Base-by-base conservation (phyloP, 64 coral and sea anemone genomes). In the Porites lutea region DNA sequence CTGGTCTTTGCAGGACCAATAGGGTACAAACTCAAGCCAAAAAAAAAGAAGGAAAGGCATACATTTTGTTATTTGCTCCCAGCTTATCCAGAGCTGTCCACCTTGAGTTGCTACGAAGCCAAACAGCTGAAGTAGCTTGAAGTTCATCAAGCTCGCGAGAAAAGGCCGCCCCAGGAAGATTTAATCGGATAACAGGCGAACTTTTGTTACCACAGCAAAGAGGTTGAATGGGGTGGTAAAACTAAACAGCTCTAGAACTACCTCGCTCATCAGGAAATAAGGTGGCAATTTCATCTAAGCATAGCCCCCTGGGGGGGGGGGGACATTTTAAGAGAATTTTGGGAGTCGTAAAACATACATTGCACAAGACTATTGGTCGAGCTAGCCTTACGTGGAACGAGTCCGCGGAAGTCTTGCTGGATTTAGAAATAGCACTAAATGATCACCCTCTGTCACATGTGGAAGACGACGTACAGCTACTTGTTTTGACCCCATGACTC, bases 381-480 rank as follows among this genome's bases (percentile, higher is more conserved):
- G 27, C 27, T 37, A 37, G 27, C 27, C 27, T 37, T 37, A 37
- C 27, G 27, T 37, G 27, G 27, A 37, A 37, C 27, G 27, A 73
- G 65, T 44, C 50, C 2, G 15, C 22, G 15, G 93, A 93, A 27
- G 78, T 94, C 14, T 53, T 94, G 2, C 58, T 94, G 1, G 92
- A 89, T 52, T 6, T 89, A 0, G 87, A 89, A 20, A 69, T 64
- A 2, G 14, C 23, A 18, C 71, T 77, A 7, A 89, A 89, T 55
- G 77, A 89, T 55, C 72, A 72, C 2, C 87, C 27, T 37, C 27
- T 37, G 27, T 37, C 27, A 37, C 1, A 37, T 37, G 27, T 37
- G 27, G 27, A 37, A 71, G 84, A 87, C 52, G 84, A 87, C 43
- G 69, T 49, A 6, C 54, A 89, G 20, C 23, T 63, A 19, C 52